Evolutionary conservation across 2,113 vertebrate species (phyloP).

Genomic region (Thomomys bottae): DNA sequence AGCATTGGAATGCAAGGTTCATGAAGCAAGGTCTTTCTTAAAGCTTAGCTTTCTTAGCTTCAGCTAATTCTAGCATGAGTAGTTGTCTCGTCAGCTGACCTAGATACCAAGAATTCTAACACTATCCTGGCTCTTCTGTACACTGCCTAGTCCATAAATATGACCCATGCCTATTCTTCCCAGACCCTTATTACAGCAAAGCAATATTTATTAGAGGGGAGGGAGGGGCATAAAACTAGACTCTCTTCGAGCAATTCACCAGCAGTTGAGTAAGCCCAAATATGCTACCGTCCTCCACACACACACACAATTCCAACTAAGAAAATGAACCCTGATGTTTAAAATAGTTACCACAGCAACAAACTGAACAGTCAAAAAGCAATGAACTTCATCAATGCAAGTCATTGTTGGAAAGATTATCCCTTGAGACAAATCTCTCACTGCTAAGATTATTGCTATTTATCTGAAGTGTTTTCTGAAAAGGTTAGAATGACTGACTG

Average conservation of each 20-base stretch:
- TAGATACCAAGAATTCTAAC: neutral
- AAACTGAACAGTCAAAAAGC: conserved; percentile 71
- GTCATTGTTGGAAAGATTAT: conserved; percentile 74
- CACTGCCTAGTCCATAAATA: neutral
- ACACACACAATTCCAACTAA: conserved; percentile 20
- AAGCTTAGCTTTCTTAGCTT: conserved; percentile 10
- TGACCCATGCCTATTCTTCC: neutral
- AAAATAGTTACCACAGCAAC: conserved; percentile 75
- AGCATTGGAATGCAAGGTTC: neutral
- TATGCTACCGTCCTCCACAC: neutral
- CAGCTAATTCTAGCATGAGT: neutral
- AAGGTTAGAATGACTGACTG: conserved; percentile 66
- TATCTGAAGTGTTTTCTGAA: conserved; percentile 76
- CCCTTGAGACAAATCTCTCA: conserved; percentile 74
- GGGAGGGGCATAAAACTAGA: neutral
- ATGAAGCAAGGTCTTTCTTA: neutral
- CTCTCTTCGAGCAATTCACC: neutral
- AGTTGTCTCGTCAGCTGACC: neutral
- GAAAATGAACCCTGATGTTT: conserved; percentile 61
- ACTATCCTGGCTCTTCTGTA: neutral
- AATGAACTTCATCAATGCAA: conserved; percentile 74
- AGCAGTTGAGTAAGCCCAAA: neutral
- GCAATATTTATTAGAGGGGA: neutral
- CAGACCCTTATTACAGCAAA: conserved; percentile 24
- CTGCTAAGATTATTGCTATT: conserved; percentile 78